Base-by-base conservation (phyloP, 2,888 invertebrate genomes). In the Eupithecia subumbrata region DNA sequence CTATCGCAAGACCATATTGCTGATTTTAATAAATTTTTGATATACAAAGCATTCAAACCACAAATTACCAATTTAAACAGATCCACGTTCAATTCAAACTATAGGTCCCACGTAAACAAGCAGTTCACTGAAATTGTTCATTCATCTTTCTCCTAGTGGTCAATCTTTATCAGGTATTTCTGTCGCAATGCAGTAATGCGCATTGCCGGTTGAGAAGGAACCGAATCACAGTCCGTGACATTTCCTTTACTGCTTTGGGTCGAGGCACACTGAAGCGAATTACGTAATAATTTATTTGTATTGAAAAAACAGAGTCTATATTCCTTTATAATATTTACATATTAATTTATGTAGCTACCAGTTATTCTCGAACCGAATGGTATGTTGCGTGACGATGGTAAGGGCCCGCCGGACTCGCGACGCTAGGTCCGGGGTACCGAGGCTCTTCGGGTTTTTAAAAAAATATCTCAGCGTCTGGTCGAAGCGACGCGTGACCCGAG, bases 181-280 rank as follows among this genome's bases (percentile, higher is more conserved):
- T 37, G 72, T n/a, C 72, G 71, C 71, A 71, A 71, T 71, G 71
- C 71, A 63, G 63, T 60, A 71, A 71, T 71, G 30, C 71, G 71
- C 71, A 71, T 71, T 56, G 71, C 60, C 25, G 60, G 25, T 5
- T 11, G n/a, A 63, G 64, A 40, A 40, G 40, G 40, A 56, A 52
- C 37, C 22, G 25, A 56, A 71, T 43, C 37, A 43, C 43, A 60
- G 63, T 11, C 63, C 40, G 71, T 71, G 63, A 71, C 71, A 63
- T 71, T 60, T 60, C 25, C 60, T 60, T 71, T 71, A 43, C 63
- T 71, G 64, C 64, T 34, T 18, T 64, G n/a, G 60, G 60, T 25
- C 60, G 25, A 25, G 60, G 5, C 60, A 60, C 60, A 60, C 25
- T 25, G 12, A 25, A 25, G 7, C 25, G 25, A 7, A 37, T 37